phyloP scores from a whole-genome alignment of 2,797 vertebrate species.

The Lepilemur ruficaudatus region DNA sequence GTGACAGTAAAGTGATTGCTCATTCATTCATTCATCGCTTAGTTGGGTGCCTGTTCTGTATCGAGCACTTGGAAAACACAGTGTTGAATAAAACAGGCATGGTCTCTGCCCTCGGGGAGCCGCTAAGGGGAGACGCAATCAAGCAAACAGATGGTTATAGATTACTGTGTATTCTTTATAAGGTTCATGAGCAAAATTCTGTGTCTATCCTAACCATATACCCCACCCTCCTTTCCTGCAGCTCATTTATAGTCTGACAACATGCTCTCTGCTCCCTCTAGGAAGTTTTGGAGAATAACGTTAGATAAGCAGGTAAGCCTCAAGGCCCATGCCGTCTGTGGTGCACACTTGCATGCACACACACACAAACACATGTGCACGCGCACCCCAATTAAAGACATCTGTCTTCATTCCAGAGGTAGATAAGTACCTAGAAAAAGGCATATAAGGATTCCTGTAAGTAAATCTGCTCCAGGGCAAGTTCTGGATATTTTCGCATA shows the following conservation, averaged over 20 bases:
- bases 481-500: neutral
- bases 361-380: neutral
- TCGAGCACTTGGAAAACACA: neutral
- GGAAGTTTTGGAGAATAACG: neutral
- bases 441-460: neutral
- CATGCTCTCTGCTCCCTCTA: neutral
- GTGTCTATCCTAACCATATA: neutral
- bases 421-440: neutral
- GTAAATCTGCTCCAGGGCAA: neutral
- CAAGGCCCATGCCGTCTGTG: neutral
- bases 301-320: neutral
- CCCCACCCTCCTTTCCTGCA: neutral
- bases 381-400: neutral
- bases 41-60: neutral
- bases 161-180: neutral
- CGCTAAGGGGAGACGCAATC: neutral
- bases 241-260: neutral
- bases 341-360: too few species aligned
- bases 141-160: neutral
- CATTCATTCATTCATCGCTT: neutral
- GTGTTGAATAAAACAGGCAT: neutral
- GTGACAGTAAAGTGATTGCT: neutral
- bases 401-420: neutral
- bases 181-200: neutral
- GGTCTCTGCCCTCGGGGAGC: neutral